Conservation (phyloP, 2,888 invertebrate species). For the Harpagoxenus sublaevis region DNA sequence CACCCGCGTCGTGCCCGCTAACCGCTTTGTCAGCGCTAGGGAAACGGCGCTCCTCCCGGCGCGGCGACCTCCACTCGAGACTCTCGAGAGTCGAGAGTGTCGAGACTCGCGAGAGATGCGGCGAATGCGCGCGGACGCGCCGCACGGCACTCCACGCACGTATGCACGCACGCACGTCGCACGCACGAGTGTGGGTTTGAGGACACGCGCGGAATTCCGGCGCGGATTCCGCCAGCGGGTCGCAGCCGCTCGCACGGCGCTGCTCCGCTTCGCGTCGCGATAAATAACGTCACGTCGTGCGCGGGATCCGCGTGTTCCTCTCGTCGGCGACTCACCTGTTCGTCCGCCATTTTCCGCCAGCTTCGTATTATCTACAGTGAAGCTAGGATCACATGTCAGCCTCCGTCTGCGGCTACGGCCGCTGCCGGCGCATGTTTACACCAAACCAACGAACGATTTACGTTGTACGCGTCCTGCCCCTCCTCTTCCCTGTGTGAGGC, state of each 20-base stretch:
- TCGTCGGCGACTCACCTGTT: conserved; percentile 90
- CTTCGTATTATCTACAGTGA: conserved; percentile 81
- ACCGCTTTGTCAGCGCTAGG: conserved; percentile 62
- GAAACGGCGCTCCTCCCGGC: neutral
- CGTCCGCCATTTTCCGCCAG: conserved; percentile 91
- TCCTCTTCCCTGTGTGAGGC: neutral
- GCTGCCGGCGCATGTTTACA: conserved; percentile 42
- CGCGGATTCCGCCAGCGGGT: conserved; percentile 56
- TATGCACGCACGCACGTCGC: neutral
- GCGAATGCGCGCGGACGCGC: conserved; percentile 19
- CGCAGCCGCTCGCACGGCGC: conserved; percentile 30
- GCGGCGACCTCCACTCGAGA: neutral
- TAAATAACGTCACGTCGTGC: conserved; percentile 63
- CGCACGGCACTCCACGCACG: neutral
- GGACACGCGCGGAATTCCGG: conserved; percentile 33
- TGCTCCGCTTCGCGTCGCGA: conserved; percentile 60
- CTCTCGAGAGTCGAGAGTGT: too few species aligned
- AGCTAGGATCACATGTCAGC: conserved; percentile 75
- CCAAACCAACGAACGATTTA: neutral
- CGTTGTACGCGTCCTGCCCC: neutral
- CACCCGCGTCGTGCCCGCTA: conserved; percentile 8
- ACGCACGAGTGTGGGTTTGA: neutral
- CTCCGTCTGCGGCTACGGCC: conserved; percentile 58
- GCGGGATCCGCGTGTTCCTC: conserved; percentile 75
- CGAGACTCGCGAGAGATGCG: neutral